Conservation (phyloP, 30 jellyfish, hydroid and myxozoan genomes). For the Cassiopea andromeda region DNA sequence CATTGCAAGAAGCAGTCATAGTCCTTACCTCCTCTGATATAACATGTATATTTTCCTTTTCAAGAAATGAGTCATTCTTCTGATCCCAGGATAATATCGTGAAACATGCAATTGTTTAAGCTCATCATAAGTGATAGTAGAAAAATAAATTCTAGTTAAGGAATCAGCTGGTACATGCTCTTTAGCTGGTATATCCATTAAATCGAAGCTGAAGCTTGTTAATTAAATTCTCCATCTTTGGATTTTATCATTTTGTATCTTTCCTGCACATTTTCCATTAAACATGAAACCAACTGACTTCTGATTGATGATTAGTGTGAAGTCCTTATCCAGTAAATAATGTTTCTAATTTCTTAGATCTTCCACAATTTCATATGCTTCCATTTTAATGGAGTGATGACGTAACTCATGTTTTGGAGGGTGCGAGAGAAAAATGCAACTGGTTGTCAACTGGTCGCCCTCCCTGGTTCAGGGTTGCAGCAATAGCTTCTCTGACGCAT, state of each 20-base stretch:
- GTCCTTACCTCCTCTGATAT: constrained; percentile 39
- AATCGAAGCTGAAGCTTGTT: constrained; percentile 69
- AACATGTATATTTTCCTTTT: not conserved
- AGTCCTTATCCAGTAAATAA: constrained; percentile 66
- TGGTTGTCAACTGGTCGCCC: constrained; percentile 56
- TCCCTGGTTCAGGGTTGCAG: constrained; percentile 81
- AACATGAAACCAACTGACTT: constrained; percentile 81
- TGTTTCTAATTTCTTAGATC: constrained; percentile 78
- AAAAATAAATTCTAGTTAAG: constrained; percentile 51
- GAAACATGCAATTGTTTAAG: constrained; percentile 41
- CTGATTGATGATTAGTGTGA: constrained; percentile 78
- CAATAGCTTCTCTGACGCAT: constrained; percentile 85
- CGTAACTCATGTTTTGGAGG: constrained; percentile 44
- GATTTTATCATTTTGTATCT: constrained; percentile 81
- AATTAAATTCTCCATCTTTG: constrained; percentile 83
- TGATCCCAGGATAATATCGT: constrained; percentile 89
- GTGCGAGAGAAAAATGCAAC: constrained; percentile 71
- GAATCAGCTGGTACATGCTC: constrained; percentile 77
- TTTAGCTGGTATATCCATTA: constrained; percentile 80
- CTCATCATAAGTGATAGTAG: constrained; percentile 26
- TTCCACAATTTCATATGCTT: constrained; percentile 76
- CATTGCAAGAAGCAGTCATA: not conserved
- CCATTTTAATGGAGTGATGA: constrained; percentile 75
- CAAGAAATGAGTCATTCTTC: constrained; percentile 65
- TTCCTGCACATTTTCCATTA: constrained; percentile 41